phyloP scores from a whole-genome alignment of 2,888 invertebrate genomes.

The Pharmacophagus antenor region DNA sequence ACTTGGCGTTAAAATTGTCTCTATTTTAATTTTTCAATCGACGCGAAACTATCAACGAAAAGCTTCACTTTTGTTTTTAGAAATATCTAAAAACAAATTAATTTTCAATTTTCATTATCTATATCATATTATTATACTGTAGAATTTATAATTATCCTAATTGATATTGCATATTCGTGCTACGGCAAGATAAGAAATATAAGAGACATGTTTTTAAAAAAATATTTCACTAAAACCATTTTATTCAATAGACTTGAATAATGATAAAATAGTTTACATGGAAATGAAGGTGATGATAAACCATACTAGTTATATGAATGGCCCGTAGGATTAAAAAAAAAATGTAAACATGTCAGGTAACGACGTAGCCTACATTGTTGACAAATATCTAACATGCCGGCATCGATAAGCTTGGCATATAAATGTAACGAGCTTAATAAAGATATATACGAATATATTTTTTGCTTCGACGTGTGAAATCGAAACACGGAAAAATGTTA shows the following conservation, averaged over 20 bases:
- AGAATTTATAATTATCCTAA: no score
- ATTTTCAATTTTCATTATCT: no score
- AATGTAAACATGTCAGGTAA: conserved; percentile 9
- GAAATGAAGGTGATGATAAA: not conserved
- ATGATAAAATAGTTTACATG: not conserved
- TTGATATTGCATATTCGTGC: no score
- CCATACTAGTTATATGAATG: not conserved
- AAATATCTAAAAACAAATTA: no score
- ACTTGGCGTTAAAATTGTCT: no score
- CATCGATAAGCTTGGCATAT: not conserved
- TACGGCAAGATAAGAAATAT: no score
- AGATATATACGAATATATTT: conserved; percentile 10
- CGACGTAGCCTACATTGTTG: conserved; percentile 13
- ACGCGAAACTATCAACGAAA: no score
- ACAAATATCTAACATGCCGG: conserved; percentile 18
- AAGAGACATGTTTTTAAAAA: no score
- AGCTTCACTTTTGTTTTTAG: no score
- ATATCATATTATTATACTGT: no score
- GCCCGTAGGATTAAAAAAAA: not conserved
- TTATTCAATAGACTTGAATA: not conserved
- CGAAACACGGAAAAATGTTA: not conserved
- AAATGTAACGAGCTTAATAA: conserved; percentile 18
- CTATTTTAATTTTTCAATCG: no score
- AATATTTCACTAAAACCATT: not conserved
- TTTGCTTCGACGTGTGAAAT: not conserved